Percentiles rank a stretch among this genome's conserved stretches.
Evolutionary conservation across 2,888 invertebrate genomes (phyloP).

Genomic region (Seira sanloemensis): DNA sequence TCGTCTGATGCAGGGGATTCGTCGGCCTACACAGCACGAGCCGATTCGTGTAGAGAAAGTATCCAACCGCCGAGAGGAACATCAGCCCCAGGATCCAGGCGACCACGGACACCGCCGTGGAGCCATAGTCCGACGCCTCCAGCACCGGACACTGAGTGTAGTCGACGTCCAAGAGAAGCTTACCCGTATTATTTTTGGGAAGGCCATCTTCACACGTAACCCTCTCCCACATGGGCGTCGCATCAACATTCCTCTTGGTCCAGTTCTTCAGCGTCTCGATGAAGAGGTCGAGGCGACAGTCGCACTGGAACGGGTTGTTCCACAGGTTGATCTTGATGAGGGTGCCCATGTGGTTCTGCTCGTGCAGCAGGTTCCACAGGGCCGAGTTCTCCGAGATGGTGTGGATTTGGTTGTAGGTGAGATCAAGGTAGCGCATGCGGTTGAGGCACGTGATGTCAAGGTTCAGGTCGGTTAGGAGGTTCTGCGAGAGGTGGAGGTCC

Average conservation of each 20-base stretch:
- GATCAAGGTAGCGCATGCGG: slow-evolving; percentile 82
- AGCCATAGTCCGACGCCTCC: slow-evolving; percentile 74
- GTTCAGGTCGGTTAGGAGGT: slow-evolving; percentile 76
- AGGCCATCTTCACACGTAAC: slow-evolving; percentile 78
- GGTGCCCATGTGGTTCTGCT: slow-evolving; percentile 73
- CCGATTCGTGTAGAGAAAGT: slow-evolving; percentile 81
- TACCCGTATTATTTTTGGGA: slow-evolving; percentile 74
- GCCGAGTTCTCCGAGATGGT: slow-evolving; percentile 77
- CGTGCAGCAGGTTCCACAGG: slow-evolving; percentile 62
- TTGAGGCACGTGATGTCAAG: slow-evolving; percentile 83
- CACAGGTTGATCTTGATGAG: slow-evolving; percentile 79
- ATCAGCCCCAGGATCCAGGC: slow-evolving; percentile 79
- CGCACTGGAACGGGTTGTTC: slow-evolving; percentile 84
- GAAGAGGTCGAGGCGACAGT: slow-evolving; percentile 79
- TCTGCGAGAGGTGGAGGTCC: slow-evolving; percentile 83
- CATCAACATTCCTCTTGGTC: slow-evolving; percentile 53
- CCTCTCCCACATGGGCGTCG: slow-evolving; percentile 78
- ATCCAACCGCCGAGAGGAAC: slow-evolving; percentile 78
- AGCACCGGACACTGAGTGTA: slow-evolving; percentile 72
- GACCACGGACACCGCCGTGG: slow-evolving; percentile 77
- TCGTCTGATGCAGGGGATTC: slow-evolving; percentile 81
- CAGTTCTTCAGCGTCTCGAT: slow-evolving; percentile 80
- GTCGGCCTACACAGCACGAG: slow-evolving; percentile 79
- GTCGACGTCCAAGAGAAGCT: slow-evolving; percentile 69
- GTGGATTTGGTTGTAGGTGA: slow-evolving; percentile 82